phyloP scores from a whole-genome alignment of 92 coral and sea anemone genomes.

The Phenganax subtilis region DNA sequence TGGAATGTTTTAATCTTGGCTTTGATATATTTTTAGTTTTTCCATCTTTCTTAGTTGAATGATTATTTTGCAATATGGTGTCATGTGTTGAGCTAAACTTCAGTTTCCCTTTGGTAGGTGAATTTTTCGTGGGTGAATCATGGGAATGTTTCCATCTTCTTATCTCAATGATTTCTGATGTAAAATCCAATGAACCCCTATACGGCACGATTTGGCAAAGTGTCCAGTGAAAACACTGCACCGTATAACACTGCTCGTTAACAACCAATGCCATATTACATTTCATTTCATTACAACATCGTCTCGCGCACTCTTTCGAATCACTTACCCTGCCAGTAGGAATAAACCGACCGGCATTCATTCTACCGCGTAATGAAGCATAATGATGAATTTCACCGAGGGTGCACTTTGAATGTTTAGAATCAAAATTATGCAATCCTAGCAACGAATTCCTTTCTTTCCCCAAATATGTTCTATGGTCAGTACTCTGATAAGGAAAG shows the following conservation, averaged over 20 bases:
- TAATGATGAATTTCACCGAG: slow-evolving; percentile 57
- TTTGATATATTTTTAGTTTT: neutral
- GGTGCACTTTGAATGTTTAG: neutral
- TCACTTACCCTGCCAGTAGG: slow-evolving; percentile 67
- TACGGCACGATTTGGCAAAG: slow-evolving; percentile 67
- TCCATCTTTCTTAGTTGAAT: too few species aligned
- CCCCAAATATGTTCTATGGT: too few species aligned
- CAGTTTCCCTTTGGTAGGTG: neutral
- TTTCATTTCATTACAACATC: slow-evolving; percentile 67
- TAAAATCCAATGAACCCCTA: slow-evolving; percentile 52
- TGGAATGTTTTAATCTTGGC: neutral
- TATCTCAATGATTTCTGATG: slow-evolving; percentile 63
- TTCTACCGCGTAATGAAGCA: slow-evolving; percentile 76
- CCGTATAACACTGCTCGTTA: slow-evolving; percentile 68
- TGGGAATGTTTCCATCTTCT: slow-evolving; percentile 52
- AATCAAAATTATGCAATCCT: neutral
- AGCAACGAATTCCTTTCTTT: too few species aligned
- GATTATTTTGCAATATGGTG: neutral
- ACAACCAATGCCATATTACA: slow-evolving; percentile 84
- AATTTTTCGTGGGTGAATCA: neutral
- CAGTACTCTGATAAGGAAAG: too few species aligned
- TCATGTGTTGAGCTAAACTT: neutral
- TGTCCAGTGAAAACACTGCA: slow-evolving; percentile 63
- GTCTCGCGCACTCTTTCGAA: slow-evolving; percentile 67
- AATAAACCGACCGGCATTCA: slow-evolving; percentile 74